These are phyloP conservation scores for Polymixis lichenea DNA, from an alignment of 2,888 invertebrate species.

Conservation along the genomic window DNA sequence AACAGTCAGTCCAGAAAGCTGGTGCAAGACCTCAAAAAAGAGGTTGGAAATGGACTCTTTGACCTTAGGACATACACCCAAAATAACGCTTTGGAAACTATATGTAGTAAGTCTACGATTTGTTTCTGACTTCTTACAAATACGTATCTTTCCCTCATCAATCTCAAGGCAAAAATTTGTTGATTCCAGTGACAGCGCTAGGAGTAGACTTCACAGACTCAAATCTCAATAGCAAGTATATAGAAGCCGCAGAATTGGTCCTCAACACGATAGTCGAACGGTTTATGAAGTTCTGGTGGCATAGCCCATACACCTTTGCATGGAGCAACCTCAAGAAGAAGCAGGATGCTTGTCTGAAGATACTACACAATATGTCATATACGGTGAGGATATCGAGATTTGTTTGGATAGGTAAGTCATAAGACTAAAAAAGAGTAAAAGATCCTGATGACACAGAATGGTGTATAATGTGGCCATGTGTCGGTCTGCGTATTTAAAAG, in stretches of 20 bases:
- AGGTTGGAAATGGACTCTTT: slow-evolving; percentile 70
- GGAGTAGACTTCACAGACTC: slow-evolving; percentile 81
- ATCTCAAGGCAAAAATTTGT: background rate
- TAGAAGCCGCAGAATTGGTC: slow-evolving; percentile 78
- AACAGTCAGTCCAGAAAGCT: slow-evolving; percentile 77
- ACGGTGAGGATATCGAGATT: slow-evolving; percentile 68
- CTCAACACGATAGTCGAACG: slow-evolving; percentile 78
- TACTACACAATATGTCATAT: slow-evolving; percentile 79
- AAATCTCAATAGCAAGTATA: slow-evolving; percentile 77
- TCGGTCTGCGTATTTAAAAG: background rate
- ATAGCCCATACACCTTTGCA: slow-evolving; percentile 74
- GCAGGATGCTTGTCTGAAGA: slow-evolving; percentile 78
- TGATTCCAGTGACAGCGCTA: slow-evolving; percentile 79
- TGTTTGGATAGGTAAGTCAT: background rate
- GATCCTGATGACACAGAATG: too few relatives aligned
- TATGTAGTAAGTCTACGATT: slow-evolving; percentile 77
- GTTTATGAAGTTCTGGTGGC: slow-evolving; percentile 81
- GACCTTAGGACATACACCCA: slow-evolving; percentile 80
- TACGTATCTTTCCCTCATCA: background rate
- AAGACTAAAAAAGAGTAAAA: background rate
- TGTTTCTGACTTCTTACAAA: background rate
- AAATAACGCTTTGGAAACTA: slow-evolving; percentile 81
- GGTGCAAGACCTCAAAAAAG: slow-evolving; percentile 61
- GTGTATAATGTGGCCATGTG: too few relatives aligned
- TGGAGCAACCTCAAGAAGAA: slow-evolving; percentile 77